These are phyloP conservation scores for Polietes domitor DNA, from an alignment of 2,888 invertebrate genomes.

Conservation along the genomic window DNA sequence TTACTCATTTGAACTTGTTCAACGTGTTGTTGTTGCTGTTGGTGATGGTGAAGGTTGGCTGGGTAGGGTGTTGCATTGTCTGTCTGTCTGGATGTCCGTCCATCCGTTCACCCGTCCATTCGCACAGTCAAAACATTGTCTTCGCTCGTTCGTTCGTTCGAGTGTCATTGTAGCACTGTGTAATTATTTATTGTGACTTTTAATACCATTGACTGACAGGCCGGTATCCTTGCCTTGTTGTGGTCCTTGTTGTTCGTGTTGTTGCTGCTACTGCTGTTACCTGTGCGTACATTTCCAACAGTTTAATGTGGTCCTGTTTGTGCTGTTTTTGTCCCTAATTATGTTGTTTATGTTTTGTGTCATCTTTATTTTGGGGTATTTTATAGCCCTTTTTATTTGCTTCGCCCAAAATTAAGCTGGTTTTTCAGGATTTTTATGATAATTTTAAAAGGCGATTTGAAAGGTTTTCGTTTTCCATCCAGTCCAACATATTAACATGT, in stretches of 20 bases:
- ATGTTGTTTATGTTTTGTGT: slow-evolving; percentile 47
- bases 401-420: slow-evolving; percentile 59
- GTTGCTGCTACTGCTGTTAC: slow-evolving; percentile 25
- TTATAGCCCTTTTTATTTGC: slow-evolving; percentile 44
- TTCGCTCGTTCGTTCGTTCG: neutral
- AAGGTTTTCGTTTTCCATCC: slow-evolving; percentile 10
- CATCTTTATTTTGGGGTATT: slow-evolving; percentile 32
- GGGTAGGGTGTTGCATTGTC: neutral
- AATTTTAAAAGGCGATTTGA: slow-evolving; percentile 60
- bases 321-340: slow-evolving; percentile 56
- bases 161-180: slow-evolving; percentile 40
- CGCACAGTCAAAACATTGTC: neutral
- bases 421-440: slow-evolving; percentile 64
- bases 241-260: neutral
- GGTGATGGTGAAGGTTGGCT: no score
- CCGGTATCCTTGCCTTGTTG: no score
- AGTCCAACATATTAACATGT: slow-evolving; percentile 17
- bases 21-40: slow-evolving; percentile 55
- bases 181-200: slow-evolving; percentile 66
- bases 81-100: neutral
- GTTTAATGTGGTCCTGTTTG: slow-evolving; percentile 47
- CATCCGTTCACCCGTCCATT: neutral
- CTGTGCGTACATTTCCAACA: neutral
- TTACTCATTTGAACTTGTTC: slow-evolving; percentile 66
- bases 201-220: slow-evolving; percentile 53